phyloP scores from a whole-genome alignment of 2,113 vertebrate genomes.

The Limanda limanda region DNA sequence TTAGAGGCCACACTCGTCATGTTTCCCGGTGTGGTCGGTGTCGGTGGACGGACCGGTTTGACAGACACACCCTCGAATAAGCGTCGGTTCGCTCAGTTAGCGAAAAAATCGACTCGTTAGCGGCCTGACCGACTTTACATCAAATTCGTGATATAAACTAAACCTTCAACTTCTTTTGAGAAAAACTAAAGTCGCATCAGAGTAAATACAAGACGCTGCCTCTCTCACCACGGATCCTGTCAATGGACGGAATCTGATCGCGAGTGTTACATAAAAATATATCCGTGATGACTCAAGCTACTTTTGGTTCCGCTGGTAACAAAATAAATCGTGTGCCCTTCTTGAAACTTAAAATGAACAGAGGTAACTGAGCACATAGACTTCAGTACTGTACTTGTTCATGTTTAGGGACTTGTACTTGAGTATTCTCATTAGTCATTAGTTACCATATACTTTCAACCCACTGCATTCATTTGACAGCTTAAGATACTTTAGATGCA shows the following conservation, averaged over 20 bases:
- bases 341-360: neutral
- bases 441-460: too few relatives aligned
- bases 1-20: slow-evolving; percentile 75
- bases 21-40: slow-evolving; percentile 13
- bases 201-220: neutral
- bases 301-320: slow-evolving; percentile 41
- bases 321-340: neutral
- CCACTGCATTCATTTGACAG: too few relatives aligned
- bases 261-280: slow-evolving; percentile 58
- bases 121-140: neutral
- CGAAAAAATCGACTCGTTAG: neutral
- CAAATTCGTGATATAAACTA: too few relatives aligned
- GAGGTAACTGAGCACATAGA: too few relatives aligned
- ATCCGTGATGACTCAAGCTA: slow-evolving; percentile 32
- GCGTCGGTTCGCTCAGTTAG: neutral
- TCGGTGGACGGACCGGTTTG: slow-evolving; percentile 39
- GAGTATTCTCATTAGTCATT: too few relatives aligned
- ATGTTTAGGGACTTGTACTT: too few relatives aligned
- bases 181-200: neutral
- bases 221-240: too few relatives aligned
- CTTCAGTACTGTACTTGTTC: too few relatives aligned
- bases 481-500: too few relatives aligned
- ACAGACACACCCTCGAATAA: slow-evolving; percentile 30
- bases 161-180: neutral
- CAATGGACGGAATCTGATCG: neutral